Conservation (phyloP, 2,113 vertebrate genomes). For the Trinectes maculatus region DNA sequence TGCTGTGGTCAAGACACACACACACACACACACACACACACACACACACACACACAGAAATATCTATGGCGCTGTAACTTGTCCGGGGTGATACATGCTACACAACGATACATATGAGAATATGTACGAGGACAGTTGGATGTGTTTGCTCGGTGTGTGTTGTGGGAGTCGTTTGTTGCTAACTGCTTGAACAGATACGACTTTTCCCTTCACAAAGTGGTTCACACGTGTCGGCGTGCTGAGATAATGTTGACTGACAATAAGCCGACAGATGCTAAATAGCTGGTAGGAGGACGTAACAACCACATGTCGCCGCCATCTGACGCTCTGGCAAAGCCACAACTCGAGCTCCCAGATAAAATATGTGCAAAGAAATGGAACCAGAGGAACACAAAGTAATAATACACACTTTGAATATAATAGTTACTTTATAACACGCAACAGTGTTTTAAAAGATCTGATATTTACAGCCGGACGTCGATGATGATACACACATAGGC, state of each 20-base stretch:
- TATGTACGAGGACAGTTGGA: not conserved
- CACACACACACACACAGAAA: not conserved
- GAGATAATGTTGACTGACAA: no score
- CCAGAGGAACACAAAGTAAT: no score
- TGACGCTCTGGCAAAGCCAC: not conserved
- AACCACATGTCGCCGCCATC: not conserved
- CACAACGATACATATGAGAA: no score
- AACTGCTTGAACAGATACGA: no score
- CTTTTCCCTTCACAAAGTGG: no score
- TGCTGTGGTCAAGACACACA: conserved; percentile 5
- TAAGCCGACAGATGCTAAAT: not conserved
- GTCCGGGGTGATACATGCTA: no score
- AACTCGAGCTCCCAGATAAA: not conserved
- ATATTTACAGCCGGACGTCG: not conserved
- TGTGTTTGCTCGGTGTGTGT: not conserved
- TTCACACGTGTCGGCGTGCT: no score
- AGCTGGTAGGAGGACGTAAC: not conserved
- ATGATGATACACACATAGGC: not conserved
- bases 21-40: not conserved
- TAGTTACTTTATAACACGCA: no score
- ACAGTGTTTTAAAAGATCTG: conserved; percentile 2
- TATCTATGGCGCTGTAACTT: no score
- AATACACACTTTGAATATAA: no score
- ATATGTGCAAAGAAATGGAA: no score
- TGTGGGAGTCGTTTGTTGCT: no score